Evolutionary conservation across 2,888 invertebrate species (phyloP), one percentile per base, ranked within the genome.

Genomic region (Drosophila greeni): DNA sequence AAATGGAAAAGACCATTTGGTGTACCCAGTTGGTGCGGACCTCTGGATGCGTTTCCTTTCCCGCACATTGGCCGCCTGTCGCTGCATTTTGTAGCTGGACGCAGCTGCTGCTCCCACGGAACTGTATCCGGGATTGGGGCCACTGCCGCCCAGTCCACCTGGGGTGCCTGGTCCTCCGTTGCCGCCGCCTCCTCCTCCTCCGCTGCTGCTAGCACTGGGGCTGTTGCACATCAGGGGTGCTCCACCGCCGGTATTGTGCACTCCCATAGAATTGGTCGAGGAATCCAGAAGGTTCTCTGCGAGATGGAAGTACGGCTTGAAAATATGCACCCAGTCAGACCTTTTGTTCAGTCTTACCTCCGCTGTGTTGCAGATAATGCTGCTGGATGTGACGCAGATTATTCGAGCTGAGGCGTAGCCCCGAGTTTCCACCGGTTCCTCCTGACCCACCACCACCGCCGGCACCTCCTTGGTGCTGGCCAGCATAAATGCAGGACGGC

Each of bases 31-130:
- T 91, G 94, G 93, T 92, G 93, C 94, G 92, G 94, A 96, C 94
- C 97, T 97, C 93, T 98, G 95, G 98, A 99, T 98, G 88, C 98
- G 94, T 91, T 97, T 96, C 88, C 98, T 92, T 90, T 99, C 99
- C 79, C 99, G 93, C 75, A 98, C 96, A 90, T 98, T 98, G 65
- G 98, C 97, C 3, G 98, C 96, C 78, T 96, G 96, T 24, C 88
- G 76, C 89, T 97, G 97, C 72, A 96, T 94, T 84, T 96, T 92
- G 89, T 96, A 97, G 6, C 86, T 87, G 20, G 86, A 77, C 1
- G 86, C 73, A 14, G 76, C 57, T 2, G 84, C 53, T 18, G 68
- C 66, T 9, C 37, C 52, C 36, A 49, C 70, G 6, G 64, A 18
- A 2, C 79, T 75, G 36, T 85, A 80, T n/a, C 49, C 71, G 1